A percentile compares a stretch with the other conserved stretches of the same genome.
Evolutionary conservation across 2,113 vertebrate species (phyloP).

Genomic region (Cyrtonyx montezumae): DNA sequence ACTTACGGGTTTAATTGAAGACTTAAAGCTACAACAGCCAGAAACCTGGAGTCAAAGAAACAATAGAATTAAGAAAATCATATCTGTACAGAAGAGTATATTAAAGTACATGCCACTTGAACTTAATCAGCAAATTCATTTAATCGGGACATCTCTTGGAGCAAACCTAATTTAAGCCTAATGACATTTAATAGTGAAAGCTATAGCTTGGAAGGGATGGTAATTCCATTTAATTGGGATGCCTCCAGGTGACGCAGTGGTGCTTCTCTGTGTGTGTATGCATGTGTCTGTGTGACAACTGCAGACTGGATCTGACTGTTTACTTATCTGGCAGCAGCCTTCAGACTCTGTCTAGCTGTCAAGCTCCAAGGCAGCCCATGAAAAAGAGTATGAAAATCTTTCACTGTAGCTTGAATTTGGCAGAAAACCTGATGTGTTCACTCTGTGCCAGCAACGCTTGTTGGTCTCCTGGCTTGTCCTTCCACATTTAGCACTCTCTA

Average conservation of each 20-base stretch:
- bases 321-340: not conserved
- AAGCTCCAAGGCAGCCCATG: not conserved
- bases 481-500: not conserved
- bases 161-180: conserved; percentile 62
- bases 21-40: not conserved
- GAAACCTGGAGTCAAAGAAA: not conserved
- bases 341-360: not conserved
- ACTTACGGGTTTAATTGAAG: not conserved
- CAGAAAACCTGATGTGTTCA: fast-evolving
- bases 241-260: conserved; percentile 46
- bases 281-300: not conserved
- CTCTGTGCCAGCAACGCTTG: not conserved
- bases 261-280: not conserved
- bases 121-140: conserved; percentile 54
- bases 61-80: conserved; percentile 7
- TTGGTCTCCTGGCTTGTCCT: not conserved
- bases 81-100: not conserved
- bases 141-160: conserved; percentile 40
- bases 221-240: conserved; percentile 62
- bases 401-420: not conserved
- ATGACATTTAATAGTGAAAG: conserved; percentile 60
- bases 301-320: not conserved
- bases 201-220: conserved; percentile 31
- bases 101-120: conserved; percentile 34
- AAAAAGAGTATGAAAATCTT: conserved; percentile 15